phyloP scores from a whole-genome alignment of 1,140 invertebrate species.

The Steinernema feltiae region DNA sequence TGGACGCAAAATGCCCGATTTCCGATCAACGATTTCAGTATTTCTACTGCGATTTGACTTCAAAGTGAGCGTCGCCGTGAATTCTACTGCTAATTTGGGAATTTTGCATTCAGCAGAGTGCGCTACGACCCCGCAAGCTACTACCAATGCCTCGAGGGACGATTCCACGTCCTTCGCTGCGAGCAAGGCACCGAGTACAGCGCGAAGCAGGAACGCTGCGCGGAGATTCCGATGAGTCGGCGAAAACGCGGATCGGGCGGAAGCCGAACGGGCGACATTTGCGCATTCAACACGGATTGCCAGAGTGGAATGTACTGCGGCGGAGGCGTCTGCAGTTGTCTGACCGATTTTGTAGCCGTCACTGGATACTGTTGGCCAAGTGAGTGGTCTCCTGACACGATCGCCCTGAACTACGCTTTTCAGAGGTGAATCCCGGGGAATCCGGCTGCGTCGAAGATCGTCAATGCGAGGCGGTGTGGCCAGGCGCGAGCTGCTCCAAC shows the following conservation, averaged over 20 bases:
- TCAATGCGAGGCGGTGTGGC: conserved; percentile 55
- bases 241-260: conserved; percentile 16
- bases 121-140: conserved; percentile 21
- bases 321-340: conserved; percentile 47
- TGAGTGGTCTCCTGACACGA: conserved; percentile 18
- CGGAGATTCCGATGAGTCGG: conserved; percentile 4
- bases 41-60: conserved; percentile 25
- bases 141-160: conserved; percentile 33
- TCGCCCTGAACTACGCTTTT: not conserved
- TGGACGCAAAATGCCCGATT: conserved; percentile 17
- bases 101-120: conserved; percentile 22
- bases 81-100: not conserved
- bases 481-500: conserved; percentile 45
- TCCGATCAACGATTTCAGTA: conserved; percentile 21
- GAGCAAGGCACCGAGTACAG: not conserved
- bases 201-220: not conserved
- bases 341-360: conserved; percentile 55
- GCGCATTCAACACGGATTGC: conserved; percentile 45
- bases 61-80: conserved; percentile 23
- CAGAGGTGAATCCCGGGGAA: conserved; percentile 44
- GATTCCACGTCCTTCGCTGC: not conserved
- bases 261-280: conserved; percentile 38
- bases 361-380: conserved; percentile 56
- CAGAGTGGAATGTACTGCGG: conserved; percentile 55
- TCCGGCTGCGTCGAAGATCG: conserved; percentile 51